Percentiles rank a stretch among this genome's conserved stretches.
Conservation (phyloP, 2,113 vertebrate species). For the Nematolebias whitei region DNA sequence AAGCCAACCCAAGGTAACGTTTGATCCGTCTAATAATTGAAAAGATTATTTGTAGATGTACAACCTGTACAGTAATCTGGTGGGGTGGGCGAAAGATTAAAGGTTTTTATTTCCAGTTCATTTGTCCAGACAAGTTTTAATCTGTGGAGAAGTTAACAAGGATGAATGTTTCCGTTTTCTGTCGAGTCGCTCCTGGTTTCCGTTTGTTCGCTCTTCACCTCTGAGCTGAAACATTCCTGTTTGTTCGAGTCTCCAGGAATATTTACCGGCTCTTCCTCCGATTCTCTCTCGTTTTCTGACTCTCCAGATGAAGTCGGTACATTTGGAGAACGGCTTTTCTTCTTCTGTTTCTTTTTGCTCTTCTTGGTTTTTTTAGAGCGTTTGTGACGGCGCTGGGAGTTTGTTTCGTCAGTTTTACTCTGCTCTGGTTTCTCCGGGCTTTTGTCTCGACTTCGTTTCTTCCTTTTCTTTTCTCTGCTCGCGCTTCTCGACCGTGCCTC, state of each 20-base stretch:
- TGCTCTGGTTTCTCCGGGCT: slow-evolving; percentile 39
- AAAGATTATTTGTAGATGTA: no score
- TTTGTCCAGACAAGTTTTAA: neutral
- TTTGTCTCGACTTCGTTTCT: slow-evolving; percentile 18
- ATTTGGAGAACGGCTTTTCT: slow-evolving; percentile 61
- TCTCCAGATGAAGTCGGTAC: slow-evolving; percentile 57
- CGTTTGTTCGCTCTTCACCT: slow-evolving; percentile 4
- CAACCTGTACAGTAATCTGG: no score
- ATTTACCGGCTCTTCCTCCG: slow-evolving; percentile 19
- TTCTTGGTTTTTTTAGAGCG: slow-evolving; percentile 80
- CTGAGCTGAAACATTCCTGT: neutral
- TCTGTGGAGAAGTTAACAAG: neutral
- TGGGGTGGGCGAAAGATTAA: no score
- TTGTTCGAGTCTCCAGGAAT: slow-evolving; percentile 7
- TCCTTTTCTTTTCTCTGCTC: slow-evolving; percentile 41
- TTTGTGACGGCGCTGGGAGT: slow-evolving; percentile 63
- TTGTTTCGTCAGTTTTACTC: no score
- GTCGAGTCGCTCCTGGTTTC: slow-evolving; percentile 2
- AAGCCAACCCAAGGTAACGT: no score
- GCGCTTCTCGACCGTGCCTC: slow-evolving; percentile 33
- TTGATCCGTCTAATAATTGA: no score
- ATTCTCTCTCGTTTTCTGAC: slow-evolving; percentile 57
- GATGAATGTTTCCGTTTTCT: neutral
- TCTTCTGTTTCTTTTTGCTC: slow-evolving; percentile 79
- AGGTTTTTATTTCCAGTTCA: no score